A percentile compares a stretch with the other conserved stretches of the same genome.
These are phyloP conservation scores for Caligus rogercresseyi DNA, from an alignment of 1,140 invertebrate species.

Conservation along the genomic window DNA sequence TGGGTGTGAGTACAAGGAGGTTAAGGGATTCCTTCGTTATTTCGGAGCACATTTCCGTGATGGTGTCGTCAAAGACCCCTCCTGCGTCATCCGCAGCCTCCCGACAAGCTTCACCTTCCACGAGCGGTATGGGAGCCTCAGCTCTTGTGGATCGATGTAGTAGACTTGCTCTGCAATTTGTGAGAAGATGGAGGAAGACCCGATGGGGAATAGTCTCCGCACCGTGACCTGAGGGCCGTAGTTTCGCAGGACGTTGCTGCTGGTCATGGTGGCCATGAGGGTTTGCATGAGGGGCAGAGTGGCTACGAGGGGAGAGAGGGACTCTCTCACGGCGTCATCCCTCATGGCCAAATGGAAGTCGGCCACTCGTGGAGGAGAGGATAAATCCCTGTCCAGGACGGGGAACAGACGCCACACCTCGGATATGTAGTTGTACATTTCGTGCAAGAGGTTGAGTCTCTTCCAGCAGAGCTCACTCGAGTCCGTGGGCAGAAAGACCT, in stretches of 20 bases:
- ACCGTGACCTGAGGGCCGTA: constrained; percentile 49
- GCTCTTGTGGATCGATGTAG: constrained; percentile 37
- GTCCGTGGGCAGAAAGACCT: constrained; percentile 31
- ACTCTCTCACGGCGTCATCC: background rate
- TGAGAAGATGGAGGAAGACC: constrained; percentile 39
- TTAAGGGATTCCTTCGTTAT: constrained; percentile 34
- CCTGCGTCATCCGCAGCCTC: constrained; percentile 50
- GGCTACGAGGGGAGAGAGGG: constrained; percentile 35
- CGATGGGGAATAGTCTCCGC: constrained; percentile 38
- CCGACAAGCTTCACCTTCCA: constrained; percentile 47
- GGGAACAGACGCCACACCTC: constrained; percentile 30
- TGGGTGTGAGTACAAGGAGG: constrained; percentile 38
- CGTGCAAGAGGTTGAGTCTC: constrained; percentile 23
- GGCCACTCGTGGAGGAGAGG: constrained; percentile 27
- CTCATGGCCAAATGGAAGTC: constrained; percentile 23
- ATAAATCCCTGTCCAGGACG: constrained; percentile 36
- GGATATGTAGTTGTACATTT: constrained; percentile 22
- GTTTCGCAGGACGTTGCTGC: constrained; percentile 33
- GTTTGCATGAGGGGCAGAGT: constrained; percentile 44
- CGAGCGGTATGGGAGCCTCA: constrained; percentile 42
- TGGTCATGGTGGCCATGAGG: constrained; percentile 45
- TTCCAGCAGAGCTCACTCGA: constrained; percentile 18
- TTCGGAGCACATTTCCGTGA: constrained; percentile 48
- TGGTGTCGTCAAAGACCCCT: constrained; percentile 50
- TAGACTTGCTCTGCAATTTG: constrained; percentile 46